Evolutionary conservation across 2,797 vertebrate species (phyloP).

Genomic region (Micrastur ruficollis): DNA sequence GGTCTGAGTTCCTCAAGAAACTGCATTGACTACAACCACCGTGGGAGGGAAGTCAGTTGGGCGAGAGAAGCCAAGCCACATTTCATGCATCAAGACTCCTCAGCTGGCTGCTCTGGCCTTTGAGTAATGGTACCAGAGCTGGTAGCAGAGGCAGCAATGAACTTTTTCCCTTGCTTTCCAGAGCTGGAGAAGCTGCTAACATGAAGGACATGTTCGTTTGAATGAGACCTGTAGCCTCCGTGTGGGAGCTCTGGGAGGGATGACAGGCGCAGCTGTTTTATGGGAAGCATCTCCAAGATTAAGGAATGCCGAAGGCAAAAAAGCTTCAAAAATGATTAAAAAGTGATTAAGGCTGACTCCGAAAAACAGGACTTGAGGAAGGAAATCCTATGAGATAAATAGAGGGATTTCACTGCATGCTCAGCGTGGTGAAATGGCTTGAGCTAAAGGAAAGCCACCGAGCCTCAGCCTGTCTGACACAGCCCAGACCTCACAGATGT

Average conservation of each 20-base stretch:
- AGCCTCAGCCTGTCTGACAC: not conserved
- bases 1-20: not conserved
- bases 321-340: not conserved
- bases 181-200: accelerated
- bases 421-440: not conserved
- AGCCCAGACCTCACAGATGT: not conserved
- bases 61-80: not conserved
- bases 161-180: not conserved
- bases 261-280: not conserved
- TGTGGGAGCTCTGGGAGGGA: not conserved
- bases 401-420: not conserved
- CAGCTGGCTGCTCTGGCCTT: not conserved
- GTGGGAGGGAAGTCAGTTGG: not conserved
- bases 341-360: not conserved
- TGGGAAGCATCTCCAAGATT: not conserved
- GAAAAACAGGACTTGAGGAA: not conserved
- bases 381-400: not conserved
- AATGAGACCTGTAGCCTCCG: not conserved
- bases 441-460: not conserved
- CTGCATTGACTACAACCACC: not conserved
- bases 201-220: not conserved
- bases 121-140: not conserved
- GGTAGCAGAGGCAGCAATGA: not conserved
- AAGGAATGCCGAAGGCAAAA: not conserved
- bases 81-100: not conserved